Evolutionary conservation across 2,888 invertebrate genomes (phyloP).

Genomic region (Cerastis rubricosa): DNA sequence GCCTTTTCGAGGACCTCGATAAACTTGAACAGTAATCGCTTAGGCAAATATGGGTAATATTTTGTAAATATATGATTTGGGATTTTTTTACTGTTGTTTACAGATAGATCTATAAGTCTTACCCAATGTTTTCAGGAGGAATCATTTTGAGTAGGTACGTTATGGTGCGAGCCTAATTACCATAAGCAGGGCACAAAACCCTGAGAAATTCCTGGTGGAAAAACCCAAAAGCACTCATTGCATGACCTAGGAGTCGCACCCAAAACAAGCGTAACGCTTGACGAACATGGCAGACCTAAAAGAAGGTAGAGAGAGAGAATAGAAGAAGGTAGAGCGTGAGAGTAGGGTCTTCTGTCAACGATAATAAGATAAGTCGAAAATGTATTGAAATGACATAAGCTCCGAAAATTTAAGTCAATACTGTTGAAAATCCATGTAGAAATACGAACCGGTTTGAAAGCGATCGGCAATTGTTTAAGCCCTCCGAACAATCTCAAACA

Average conservation of each 20-base stretch:
- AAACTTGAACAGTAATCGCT: constrained; percentile 47
- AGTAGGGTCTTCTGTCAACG: too few relatives aligned
- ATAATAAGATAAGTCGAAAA: too few relatives aligned
- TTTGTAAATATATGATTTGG: constrained; percentile 14
- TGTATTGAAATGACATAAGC: too few relatives aligned
- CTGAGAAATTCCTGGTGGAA: not conserved
- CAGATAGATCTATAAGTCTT: not conserved
- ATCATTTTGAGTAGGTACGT: not conserved
- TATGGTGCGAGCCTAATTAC: too few relatives aligned
- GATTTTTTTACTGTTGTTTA: not conserved
- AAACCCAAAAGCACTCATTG: not conserved
- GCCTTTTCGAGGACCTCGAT: constrained; percentile 56
- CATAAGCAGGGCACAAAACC: not conserved
- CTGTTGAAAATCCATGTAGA: too few relatives aligned
- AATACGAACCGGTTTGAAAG: too few relatives aligned
- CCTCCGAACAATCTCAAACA: too few relatives aligned
- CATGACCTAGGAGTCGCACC: not conserved
- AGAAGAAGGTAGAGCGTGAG: not conserved
- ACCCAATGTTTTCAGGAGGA: not conserved
- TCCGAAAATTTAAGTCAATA: too few relatives aligned
- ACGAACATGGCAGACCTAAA: not conserved
- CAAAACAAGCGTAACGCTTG: not conserved
- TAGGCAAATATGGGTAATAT: constrained; percentile 28
- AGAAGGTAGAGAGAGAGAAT: too few relatives aligned
- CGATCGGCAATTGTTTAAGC: too few relatives aligned